phyloP scores from a whole-genome alignment of 2,797 vertebrate genomes.

The Echeneis naucrates region DNA sequence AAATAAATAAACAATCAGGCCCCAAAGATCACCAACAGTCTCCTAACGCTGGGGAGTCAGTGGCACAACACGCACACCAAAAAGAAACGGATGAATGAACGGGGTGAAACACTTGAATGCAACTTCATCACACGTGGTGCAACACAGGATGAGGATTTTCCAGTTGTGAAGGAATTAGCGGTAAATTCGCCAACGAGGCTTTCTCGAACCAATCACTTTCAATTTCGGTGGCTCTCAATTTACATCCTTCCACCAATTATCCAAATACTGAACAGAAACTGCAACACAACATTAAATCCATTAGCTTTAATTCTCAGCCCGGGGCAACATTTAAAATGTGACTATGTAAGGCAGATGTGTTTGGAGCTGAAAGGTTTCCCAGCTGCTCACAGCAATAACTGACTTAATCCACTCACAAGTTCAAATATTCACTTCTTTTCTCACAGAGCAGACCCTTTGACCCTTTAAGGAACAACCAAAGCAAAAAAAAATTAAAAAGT shows the following conservation, averaged over 20 bases:
- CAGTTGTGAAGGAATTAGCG: conserved; percentile 37
- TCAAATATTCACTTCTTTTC: conserved; percentile 38
- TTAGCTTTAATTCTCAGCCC: background rate
- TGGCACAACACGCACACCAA: conserved; percentile 29
- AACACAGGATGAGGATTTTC: conserved; percentile 26
- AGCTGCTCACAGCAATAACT: conserved; percentile 37
- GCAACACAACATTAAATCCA: background rate
- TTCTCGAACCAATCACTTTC: conserved; percentile 12
- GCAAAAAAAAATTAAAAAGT: conserved; percentile 11
- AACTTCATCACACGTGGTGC: conserved; percentile 25
- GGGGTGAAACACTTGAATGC: conserved; percentile 44
- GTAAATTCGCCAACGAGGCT: conserved; percentile 18
- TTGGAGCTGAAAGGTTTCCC: conserved; percentile 19
- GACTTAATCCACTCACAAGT: conserved; percentile 48
- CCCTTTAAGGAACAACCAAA: conserved; percentile 31
- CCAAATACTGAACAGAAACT: conserved; percentile 20
- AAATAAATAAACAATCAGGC: conserved; percentile 7
- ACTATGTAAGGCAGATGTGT: background rate
- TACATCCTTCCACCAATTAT: conserved; percentile 14
- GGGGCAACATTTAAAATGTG: background rate
- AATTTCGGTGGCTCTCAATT: conserved; percentile 27
- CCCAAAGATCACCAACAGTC: conserved; percentile 17
- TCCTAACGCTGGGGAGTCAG: conserved; percentile 11
- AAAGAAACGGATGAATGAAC: no score
- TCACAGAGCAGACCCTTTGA: conserved; percentile 21